Evolutionary conservation across 2,797 vertebrate genomes (phyloP).

Genomic region (Scomberomorus guttatus): DNA sequence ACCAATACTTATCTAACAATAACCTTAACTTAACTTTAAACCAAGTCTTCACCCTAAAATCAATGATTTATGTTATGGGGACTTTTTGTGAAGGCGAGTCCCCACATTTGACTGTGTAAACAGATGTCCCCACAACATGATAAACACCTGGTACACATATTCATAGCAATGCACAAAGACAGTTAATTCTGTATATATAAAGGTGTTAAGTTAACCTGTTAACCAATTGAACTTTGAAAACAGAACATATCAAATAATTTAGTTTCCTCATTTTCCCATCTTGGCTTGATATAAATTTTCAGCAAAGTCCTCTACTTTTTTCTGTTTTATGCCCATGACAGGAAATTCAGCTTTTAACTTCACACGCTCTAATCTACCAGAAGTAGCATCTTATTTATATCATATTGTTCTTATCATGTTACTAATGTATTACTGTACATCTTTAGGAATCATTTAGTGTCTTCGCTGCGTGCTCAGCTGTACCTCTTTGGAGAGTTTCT

Average conservation of each 20-base stretch:
- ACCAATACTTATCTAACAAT: too few relatives aligned
- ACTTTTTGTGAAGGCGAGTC: too few relatives aligned
- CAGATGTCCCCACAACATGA: too few relatives aligned
- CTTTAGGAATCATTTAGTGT: background rate
- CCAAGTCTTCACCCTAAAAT: background rate
- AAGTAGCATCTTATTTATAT: background rate
- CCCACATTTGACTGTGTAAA: too few relatives aligned
- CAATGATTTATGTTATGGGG: too few relatives aligned
- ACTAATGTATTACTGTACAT: background rate
- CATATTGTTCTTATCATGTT: background rate
- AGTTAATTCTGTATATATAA: background rate
- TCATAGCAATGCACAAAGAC: too few relatives aligned
- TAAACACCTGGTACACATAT: too few relatives aligned
- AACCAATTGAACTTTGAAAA: background rate
- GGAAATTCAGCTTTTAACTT: too few relatives aligned
- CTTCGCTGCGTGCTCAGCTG: background rate
- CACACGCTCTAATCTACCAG: too few relatives aligned
- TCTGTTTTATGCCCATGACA: background rate
- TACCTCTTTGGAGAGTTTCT: conserved; percentile 76
- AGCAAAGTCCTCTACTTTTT: too few relatives aligned
- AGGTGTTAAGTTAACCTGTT: background rate
- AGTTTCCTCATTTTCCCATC: background rate
- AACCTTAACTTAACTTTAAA: too few relatives aligned
- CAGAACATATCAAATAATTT: background rate
- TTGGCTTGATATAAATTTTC: background rate